Base-by-base conservation (phyloP, 2,113 vertebrate species). In the Nettapus auritus region DNA sequence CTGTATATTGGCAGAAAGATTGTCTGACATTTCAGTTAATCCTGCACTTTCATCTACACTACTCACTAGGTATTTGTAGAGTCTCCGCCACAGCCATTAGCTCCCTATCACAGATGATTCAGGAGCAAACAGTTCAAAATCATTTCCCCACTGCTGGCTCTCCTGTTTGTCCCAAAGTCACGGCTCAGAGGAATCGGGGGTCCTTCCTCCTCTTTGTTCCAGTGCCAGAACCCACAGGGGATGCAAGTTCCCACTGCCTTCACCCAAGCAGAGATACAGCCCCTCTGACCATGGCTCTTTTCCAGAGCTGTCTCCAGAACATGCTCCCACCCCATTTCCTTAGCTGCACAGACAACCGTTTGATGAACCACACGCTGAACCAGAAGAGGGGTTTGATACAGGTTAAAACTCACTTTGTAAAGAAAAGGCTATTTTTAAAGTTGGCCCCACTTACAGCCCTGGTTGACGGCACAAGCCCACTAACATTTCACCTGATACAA, bases 31-130 rank as follows among this genome's bases (percentile, higher is more conserved):
- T 85, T 90, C 53, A 83, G 55, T 63, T 94, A 92, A 92, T 73
- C 85, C 91, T 62, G 23, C 44, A 75, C 63, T 94, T 93, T 81
- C 88, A 87, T 76, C 60, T 40, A 66, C 33, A 63, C 83, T 87
- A 69, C 57, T 59, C 55, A 76, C 44, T 48, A 78, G 50, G 9
- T 92, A 88, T 46, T 62, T 84, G 66, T 57, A 10, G 66, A 90
- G 29, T 68, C 86, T 92, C 48, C 68, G 48, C 34, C 48, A 64
- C 8, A 78, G 25, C 42, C 60, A 75, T 63, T 74, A 95, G 46
- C 21, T 92, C 60, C 2, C 2, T 64, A 42, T 52, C 81, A 73
- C 26, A 52, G 48, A 3, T 53, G 62, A 5, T 57, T 26, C 26
- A 33, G 70, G 34, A 93, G 18, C 36, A 42, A 84, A 87, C 20